These are phyloP conservation scores for Pipistrellus pipistrellus DNA, from an alignment of 2,797 vertebrate species.

Conservation along the genomic window DNA sequence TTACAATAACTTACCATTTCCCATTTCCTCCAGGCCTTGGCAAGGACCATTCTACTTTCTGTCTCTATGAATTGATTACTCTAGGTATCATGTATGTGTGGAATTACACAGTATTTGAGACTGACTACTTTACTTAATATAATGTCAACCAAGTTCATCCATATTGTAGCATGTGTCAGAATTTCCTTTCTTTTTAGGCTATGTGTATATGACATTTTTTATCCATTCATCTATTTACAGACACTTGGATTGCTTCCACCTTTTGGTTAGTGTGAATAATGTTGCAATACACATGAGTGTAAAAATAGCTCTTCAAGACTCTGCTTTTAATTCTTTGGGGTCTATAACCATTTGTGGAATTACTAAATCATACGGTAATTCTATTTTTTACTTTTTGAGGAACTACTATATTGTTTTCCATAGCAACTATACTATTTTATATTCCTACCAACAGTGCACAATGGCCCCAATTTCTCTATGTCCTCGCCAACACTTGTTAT, in stretches of 20 bases:
- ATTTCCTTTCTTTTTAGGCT: slow-evolving; percentile 15
- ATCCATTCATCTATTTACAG: not conserved
- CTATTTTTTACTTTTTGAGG: not conserved
- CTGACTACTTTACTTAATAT: not conserved
- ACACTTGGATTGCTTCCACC: not conserved
- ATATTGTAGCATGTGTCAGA: not conserved
- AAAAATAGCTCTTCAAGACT: not conserved
- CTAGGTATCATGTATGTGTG: not conserved
- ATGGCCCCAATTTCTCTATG: not conserved
- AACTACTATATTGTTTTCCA: not conserved
- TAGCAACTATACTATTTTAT: not conserved
- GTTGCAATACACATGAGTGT: not conserved
- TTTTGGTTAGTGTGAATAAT: not conserved
- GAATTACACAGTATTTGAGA: not conserved
- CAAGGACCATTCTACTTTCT: not conserved
- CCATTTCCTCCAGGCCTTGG: not conserved
- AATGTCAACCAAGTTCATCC: not conserved
- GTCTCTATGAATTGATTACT: not conserved
- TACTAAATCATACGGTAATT: not conserved
- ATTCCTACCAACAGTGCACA: not conserved
- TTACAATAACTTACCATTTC: not conserved
- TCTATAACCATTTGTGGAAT: not conserved
- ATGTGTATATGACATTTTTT: not conserved
- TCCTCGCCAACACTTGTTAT: not conserved
- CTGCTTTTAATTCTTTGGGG: not conserved